phyloP scores from a whole-genome alignment of 2,113 vertebrate genomes.

The Pelvicachromis taeniatus region DNA sequence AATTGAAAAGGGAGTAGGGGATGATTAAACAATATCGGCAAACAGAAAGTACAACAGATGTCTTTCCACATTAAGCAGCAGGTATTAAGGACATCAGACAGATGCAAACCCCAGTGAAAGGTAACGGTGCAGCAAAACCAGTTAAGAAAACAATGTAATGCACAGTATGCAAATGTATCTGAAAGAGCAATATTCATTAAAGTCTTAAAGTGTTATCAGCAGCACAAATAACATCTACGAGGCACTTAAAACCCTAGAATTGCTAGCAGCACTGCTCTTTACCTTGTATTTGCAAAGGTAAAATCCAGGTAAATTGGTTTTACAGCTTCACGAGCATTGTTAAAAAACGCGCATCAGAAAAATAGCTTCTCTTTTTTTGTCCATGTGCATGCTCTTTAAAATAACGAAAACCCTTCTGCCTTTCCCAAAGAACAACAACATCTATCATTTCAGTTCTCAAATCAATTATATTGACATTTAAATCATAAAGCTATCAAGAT shows the following conservation, averaged over 20 bases:
- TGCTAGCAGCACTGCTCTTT: neutral
- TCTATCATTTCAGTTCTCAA: neutral
- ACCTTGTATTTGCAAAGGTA: neutral
- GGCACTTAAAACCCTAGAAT: neutral
- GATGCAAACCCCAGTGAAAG: slow-evolving; percentile 9
- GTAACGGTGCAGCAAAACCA: neutral
- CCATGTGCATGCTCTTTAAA: neutral
- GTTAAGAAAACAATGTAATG: neutral
- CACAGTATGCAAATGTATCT: neutral
- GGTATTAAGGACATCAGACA: slow-evolving; percentile 27
- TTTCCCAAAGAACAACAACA: neutral
- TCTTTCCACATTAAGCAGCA: slow-evolving; percentile 11
- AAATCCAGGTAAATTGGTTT: neutral
- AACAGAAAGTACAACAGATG: slow-evolving; percentile 18
- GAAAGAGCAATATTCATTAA: neutral
- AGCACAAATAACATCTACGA: neutral
- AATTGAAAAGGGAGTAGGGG: neutral
- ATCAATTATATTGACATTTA: neutral
- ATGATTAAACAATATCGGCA: neutral
- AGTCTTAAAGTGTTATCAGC: neutral
- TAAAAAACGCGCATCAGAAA: neutral
- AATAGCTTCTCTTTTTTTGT: neutral
- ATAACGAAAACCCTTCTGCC: neutral
- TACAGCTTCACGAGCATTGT: neutral
- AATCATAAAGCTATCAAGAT: neutral